Percentiles rank a stretch among this genome's conserved stretches.
phyloP scores from a whole-genome alignment of 2,113 vertebrate species.

The Ranitomeya variabilis region DNA sequence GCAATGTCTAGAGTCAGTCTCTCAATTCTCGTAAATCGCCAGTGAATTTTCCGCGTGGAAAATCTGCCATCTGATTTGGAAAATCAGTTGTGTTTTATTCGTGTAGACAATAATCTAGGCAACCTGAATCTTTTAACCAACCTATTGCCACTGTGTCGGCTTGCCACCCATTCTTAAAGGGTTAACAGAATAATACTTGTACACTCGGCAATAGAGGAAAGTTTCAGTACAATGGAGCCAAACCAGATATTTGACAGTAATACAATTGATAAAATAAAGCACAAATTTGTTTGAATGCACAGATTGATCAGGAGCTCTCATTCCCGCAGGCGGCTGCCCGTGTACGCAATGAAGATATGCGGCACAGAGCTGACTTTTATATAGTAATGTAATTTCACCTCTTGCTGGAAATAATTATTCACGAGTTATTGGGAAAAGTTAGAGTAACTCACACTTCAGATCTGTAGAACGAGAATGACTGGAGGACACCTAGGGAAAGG shows the following conservation, averaged over 20 bases:
- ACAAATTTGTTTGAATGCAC: constrained; percentile 59
- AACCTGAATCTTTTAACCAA: no score
- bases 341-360: constrained; percentile 62
- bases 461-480: constrained; percentile 3
- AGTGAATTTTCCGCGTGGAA: no score
- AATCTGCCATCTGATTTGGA: no score
- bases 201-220: constrained; percentile 6
- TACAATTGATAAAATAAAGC: constrained; percentile 62
- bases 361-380: constrained; percentile 60
- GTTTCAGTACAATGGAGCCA: constrained; percentile 28
- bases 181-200: constrained; percentile 1
- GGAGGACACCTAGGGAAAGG: background rate
- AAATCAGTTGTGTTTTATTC: no score
- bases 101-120: no score
- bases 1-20: no score
- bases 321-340: constrained; percentile 61
- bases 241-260: constrained; percentile 58
- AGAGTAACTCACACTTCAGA: constrained; percentile 40
- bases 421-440: constrained; percentile 66
- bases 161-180: background rate
- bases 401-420: constrained; percentile 70
- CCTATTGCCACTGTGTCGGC: no score
- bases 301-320: constrained; percentile 62
- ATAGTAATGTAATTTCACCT: constrained; percentile 69
- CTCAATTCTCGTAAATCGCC: no score